Evolutionary conservation across 64 coral and sea anemone genomes (phyloP).

Genomic region (Acropora yongei): DNA sequence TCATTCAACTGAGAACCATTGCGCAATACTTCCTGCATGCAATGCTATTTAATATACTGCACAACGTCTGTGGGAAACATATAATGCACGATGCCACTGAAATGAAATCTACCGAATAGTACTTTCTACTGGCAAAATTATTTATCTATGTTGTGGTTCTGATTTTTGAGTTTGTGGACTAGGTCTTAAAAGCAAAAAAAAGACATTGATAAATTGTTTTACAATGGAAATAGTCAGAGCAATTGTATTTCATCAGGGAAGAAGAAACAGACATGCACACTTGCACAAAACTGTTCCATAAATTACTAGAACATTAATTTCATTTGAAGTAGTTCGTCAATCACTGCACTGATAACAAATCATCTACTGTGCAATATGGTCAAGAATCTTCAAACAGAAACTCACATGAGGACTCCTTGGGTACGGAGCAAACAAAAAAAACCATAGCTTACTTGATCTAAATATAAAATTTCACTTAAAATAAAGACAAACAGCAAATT

Average conservation of each 20-base stretch:
- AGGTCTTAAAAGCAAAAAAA: neutral
- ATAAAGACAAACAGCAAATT: neutral
- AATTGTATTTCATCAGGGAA: neutral
- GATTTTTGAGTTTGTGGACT: neutral
- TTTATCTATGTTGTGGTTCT: neutral
- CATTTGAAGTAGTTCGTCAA: slow-evolving; percentile 15
- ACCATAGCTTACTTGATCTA: neutral
- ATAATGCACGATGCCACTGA: neutral
- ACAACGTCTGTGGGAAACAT: neutral
- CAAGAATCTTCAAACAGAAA: neutral
- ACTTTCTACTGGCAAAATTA: neutral
- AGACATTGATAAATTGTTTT: neutral
- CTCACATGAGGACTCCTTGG: neutral
- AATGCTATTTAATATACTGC: neutral
- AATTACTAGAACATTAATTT: neutral
- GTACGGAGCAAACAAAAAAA: neutral
- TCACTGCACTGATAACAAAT: slow-evolving; percentile 1
- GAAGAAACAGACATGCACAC: neutral
- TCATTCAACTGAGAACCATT: neutral
- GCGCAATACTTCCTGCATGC: neutral
- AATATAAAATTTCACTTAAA: neutral
- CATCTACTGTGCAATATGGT: neutral
- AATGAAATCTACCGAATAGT: neutral
- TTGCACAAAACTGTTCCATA: neutral
- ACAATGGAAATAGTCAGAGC: neutral